Evolutionary conservation across 1,140 invertebrate species (phyloP).

Genomic region (Orchesella cincta): DNA sequence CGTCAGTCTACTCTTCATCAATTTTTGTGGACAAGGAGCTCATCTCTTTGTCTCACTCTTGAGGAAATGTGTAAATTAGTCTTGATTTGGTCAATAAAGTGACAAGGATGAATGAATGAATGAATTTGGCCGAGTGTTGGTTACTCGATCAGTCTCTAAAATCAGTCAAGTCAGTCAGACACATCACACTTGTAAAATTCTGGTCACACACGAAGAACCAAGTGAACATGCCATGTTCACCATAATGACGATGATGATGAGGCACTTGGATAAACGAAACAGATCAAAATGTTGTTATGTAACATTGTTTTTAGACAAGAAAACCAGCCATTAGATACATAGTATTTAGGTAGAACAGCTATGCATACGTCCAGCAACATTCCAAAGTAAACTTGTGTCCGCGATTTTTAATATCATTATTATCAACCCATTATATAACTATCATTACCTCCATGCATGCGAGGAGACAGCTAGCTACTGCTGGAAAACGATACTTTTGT

Average conservation of each 20-base stretch:
- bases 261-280: neutral
- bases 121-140: neutral
- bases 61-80: slow-evolving; percentile 30
- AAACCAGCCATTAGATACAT: neutral
- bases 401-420: slow-evolving; percentile 22
- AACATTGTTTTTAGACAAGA: neutral
- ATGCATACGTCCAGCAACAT: no score
- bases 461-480: no score
- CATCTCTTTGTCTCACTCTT: no score
- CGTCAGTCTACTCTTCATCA: no score
- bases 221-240: neutral
- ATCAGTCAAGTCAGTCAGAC: neutral
- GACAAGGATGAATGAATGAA: slow-evolving; percentile 30
- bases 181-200: neutral
- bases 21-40: no score
- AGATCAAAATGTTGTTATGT: no score
- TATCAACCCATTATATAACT: neutral
- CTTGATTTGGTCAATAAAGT: slow-evolving; percentile 29
- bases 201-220: slow-evolving; percentile 7
- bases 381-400: no score
- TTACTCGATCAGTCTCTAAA: neutral
- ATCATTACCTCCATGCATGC: neutral
- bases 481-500: neutral
- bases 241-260: neutral
- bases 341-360: no score